phyloP scores from a whole-genome alignment of 2,888 invertebrate genomes.

The Lepidochrysops patricia region DNA sequence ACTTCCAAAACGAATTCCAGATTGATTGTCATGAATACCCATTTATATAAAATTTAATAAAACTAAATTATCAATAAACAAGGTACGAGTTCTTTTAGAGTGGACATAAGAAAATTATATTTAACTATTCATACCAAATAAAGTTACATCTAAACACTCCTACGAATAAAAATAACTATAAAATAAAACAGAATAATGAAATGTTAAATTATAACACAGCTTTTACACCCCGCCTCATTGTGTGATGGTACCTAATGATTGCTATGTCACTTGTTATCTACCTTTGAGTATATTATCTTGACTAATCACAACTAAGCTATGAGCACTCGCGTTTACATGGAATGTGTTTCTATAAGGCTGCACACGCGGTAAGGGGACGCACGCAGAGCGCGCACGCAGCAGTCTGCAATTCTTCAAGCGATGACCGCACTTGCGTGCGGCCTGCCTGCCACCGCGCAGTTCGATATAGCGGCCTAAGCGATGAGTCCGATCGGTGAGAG shows the following conservation, averaged over 20 bases:
- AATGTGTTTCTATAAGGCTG: slow-evolving; percentile 56
- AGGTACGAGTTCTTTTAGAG: slow-evolving; percentile 66
- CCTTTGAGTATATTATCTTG: slow-evolving; percentile 27
- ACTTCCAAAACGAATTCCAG: slow-evolving; percentile 39
- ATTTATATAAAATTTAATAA: slow-evolving; percentile 61
- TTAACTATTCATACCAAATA: slow-evolving; percentile 68
- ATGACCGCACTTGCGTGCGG: too few relatives aligned
- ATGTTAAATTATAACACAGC: slow-evolving; percentile 73
- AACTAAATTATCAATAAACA: slow-evolving; percentile 62
- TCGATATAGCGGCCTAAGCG: too few relatives aligned
- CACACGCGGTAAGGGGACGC: slow-evolving; percentile 26
- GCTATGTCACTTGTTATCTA: slow-evolving; percentile 34
- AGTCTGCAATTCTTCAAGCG: too few relatives aligned
- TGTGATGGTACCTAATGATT: slow-evolving; percentile 52
- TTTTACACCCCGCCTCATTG: slow-evolving; percentile 59
- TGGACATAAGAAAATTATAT: slow-evolving; percentile 57
- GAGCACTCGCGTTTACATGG: slow-evolving; percentile 58
- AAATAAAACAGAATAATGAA: slow-evolving; percentile 73
- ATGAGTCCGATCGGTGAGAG: slow-evolving; percentile 30
- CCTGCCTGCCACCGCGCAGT: too few relatives aligned
- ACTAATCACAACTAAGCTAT: slow-evolving; percentile 40
- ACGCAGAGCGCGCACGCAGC: slow-evolving; percentile 13
- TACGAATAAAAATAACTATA: slow-evolving; percentile 71
- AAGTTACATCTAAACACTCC: slow-evolving; percentile 70
- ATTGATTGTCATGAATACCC: slow-evolving; percentile 65